Percentiles rank a stretch among this genome's conserved stretches.
Evolutionary conservation across 2,888 invertebrate species (phyloP).

Genomic region (Drosophila falleni): DNA sequence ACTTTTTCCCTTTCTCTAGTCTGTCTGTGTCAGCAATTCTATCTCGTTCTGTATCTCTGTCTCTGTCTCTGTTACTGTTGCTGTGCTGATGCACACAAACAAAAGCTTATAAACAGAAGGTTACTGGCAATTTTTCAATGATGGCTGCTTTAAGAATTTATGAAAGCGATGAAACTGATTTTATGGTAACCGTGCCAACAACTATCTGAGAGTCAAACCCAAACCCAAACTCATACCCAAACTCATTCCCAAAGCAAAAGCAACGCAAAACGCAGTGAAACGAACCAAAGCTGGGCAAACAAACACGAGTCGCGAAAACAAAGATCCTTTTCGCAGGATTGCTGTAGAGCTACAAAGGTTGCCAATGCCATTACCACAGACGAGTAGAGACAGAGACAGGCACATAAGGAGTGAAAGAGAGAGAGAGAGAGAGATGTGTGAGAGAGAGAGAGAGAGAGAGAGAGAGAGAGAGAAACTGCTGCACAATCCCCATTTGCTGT

Average conservation of each 20-base stretch:
- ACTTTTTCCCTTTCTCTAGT: neutral
- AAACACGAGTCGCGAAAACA: slow-evolving; percentile 59
- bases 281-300: slow-evolving; percentile 61
- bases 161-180: slow-evolving; percentile 62
- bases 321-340: slow-evolving; percentile 54
- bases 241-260: slow-evolving; percentile 29
- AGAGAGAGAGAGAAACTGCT: slow-evolving; percentile 5
- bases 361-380: slow-evolving; percentile 76
- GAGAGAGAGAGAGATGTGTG: neutral
- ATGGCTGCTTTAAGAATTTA: slow-evolving; percentile 71
- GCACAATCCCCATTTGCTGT: slow-evolving; percentile 38
- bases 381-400: slow-evolving; percentile 10
- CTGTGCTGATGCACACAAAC: slow-evolving; percentile 40
- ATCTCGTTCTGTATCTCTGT: neutral
- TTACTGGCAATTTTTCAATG: slow-evolving; percentile 66
- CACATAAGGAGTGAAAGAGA: neutral
- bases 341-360: slow-evolving; percentile 60
- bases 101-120: slow-evolving; percentile 35
- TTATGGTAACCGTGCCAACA: slow-evolving; percentile 64
- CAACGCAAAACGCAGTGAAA: slow-evolving; percentile 40
- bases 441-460: neutral
- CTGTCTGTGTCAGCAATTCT: neutral
- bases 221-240: slow-evolving; percentile 15
- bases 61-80: slow-evolving; percentile 5
- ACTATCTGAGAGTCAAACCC: slow-evolving; percentile 39